phyloP scores from a whole-genome alignment of 1,140 invertebrate genomes.

The Samia ricini region DNA sequence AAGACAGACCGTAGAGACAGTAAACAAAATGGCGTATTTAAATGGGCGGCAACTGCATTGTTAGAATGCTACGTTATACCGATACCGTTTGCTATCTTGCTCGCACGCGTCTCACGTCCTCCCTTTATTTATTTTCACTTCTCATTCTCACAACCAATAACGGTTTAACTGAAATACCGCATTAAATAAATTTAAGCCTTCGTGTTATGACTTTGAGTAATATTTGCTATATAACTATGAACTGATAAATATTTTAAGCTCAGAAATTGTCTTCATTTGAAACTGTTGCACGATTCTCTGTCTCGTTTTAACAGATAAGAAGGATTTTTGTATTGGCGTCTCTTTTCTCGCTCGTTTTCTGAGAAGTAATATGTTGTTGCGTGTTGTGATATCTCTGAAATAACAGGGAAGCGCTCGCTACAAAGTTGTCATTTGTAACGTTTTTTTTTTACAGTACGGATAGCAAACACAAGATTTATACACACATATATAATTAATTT shows the following conservation, averaged over 20 bases:
- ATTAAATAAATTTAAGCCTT: not conserved
- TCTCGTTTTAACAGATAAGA: conserved; percentile 43
- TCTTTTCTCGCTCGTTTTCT: conserved; percentile 55
- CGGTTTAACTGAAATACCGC: not conserved
- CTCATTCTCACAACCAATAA: conserved; percentile 32
- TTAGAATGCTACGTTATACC: conserved; percentile 48
- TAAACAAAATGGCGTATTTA: conserved; percentile 77
- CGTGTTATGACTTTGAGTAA: not conserved
- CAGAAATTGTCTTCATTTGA: conserved; percentile 26
- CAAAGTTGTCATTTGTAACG: conserved; percentile 77
- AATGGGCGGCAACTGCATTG: conserved; percentile 74
- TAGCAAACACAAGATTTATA: conserved; percentile 36
- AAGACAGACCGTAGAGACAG: conserved; percentile 56
- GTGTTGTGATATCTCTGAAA: conserved; percentile 77
- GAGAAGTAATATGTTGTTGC: conserved; percentile 76
- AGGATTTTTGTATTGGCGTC: conserved; percentile 61
- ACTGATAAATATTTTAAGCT: not conserved
- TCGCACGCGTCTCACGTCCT: conserved; percentile 39
- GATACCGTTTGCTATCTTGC: conserved; percentile 45
- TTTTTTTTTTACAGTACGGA: conserved; percentile 56
- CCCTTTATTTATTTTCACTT: conserved; percentile 61
- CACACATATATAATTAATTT: no score
- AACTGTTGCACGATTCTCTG: conserved; percentile 63
- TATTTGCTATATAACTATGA: not conserved
- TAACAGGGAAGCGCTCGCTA: conserved; percentile 77